Percentiles rank a stretch among this genome's conserved stretches.
Conservation (phyloP, 1,140 invertebrate species). For the Platorchestia sp. region DNA sequence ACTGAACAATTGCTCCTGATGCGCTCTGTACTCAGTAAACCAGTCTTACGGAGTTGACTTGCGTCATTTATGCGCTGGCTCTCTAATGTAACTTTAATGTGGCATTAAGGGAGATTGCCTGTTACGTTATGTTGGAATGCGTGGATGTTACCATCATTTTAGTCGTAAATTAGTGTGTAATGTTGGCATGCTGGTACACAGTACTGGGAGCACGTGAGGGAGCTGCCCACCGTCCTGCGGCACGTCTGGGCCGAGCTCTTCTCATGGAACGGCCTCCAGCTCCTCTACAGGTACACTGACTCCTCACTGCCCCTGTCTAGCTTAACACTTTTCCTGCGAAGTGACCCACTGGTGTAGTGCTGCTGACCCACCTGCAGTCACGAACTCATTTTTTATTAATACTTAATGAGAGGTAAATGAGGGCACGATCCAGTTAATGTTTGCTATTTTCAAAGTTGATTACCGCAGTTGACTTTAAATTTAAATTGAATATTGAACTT, state of each 20-base stretch:
- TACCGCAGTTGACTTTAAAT: too few relatives aligned
- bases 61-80: background rate
- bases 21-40: too few relatives aligned
- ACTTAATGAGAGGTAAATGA: too few relatives aligned
- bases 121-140: background rate
- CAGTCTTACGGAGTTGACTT: background rate
- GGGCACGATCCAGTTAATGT: too few relatives aligned
- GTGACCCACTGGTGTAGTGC: too few relatives aligned
- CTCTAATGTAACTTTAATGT: background rate
- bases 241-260: conserved; percentile 66
- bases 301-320: background rate
- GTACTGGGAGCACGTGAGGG: conserved; percentile 63
- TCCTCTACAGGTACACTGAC: conserved; percentile 58
- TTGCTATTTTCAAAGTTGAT: too few relatives aligned
- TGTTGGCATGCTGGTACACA: background rate
- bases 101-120: background rate
- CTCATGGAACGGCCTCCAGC: conserved; percentile 62
- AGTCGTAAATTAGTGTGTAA: background rate
- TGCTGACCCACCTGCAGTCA: too few relatives aligned
- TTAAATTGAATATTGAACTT: too few relatives aligned
- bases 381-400: too few relatives aligned
- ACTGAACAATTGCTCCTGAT: too few relatives aligned
- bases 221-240: conserved; percentile 64
- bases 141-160: background rate
- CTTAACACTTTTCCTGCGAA: too few relatives aligned